These are phyloP conservation scores for Pipra filicauda DNA, from an alignment of 2,113 vertebrate genomes.

Conservation along the genomic window DNA sequence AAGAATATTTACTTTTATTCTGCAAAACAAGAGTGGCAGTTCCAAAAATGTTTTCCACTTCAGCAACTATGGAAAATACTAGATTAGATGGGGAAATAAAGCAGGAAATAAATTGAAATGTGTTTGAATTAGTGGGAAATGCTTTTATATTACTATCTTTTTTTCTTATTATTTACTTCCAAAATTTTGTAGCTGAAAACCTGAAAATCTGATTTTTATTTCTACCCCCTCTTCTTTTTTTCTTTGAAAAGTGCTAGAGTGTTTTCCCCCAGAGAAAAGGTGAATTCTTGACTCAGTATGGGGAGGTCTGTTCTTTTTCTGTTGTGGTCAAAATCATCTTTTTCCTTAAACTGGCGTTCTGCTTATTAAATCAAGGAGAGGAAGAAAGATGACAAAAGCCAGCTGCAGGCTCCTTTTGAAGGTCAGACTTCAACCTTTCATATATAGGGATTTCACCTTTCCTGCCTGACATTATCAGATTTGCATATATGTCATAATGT, in stretches of 20 bases:
- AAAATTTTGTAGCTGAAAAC: not conserved
- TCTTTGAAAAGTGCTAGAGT: not conserved
- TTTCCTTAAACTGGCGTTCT: not conserved
- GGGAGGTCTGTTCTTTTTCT: not conserved
- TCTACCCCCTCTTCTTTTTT: not conserved
- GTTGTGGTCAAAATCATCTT: not conserved
- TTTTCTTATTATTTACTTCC: not conserved
- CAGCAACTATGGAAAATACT: not conserved
- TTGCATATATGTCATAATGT: slow-evolving; percentile 39
- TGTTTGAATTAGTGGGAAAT: not conserved
- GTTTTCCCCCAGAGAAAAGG: not conserved
- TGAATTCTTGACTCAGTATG: not conserved
- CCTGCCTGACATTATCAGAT: slow-evolving; percentile 36
- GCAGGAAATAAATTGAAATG: not conserved
- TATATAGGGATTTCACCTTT: slow-evolving; percentile 42
- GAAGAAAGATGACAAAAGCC: slow-evolving; percentile 17
- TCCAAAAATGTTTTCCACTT: not conserved
- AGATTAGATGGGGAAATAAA: not conserved
- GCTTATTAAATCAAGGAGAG: slow-evolving; percentile 10
- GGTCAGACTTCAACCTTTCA: slow-evolving; percentile 48
- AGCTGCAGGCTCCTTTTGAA: slow-evolving; percentile 29
- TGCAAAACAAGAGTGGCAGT: not conserved
- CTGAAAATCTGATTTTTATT: not conserved
- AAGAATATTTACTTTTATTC: not conserved
- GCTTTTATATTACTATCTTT: not conserved